These are phyloP conservation scores for Drosophila pegasa DNA, from an alignment of 2,888 invertebrate species.

Conservation along the genomic window DNA sequence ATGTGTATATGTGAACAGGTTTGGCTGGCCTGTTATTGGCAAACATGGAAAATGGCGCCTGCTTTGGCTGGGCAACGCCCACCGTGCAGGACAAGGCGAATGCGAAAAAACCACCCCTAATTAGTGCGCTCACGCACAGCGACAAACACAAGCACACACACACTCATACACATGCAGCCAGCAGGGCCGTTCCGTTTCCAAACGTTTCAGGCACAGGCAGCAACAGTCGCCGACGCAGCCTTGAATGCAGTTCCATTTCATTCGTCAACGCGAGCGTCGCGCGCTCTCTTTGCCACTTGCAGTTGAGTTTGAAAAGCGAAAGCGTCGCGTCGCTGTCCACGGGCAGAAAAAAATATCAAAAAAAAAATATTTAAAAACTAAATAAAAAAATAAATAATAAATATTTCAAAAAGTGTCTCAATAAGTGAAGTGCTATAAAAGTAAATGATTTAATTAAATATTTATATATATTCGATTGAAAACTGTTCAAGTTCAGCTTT, in stretches of 20 bases:
- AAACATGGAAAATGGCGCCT: constrained; percentile 75
- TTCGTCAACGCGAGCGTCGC: constrained; percentile 44
- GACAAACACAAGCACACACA: not conserved
- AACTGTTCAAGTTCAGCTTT: constrained; percentile 7
- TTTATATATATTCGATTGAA: not conserved
- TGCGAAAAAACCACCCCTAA: constrained; percentile 75
- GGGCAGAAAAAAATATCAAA: constrained; percentile 10
- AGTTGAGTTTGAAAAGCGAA: constrained; percentile 71
- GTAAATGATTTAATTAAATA: constrained; percentile 1
- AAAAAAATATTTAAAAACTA: not conserved
- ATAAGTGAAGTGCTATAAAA: too few relatives aligned
- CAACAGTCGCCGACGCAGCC: constrained; percentile 27
- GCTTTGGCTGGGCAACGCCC: constrained; percentile 55
- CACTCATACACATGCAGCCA: not conserved
- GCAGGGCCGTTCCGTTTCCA: constrained; percentile 37
- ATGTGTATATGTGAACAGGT: constrained; percentile 1
- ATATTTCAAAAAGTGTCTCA: too few relatives aligned
- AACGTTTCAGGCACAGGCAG: constrained; percentile 44
- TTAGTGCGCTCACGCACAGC: constrained; percentile 47
- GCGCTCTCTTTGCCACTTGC: constrained; percentile 56
- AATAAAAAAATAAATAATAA: not conserved
- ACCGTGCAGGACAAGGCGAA: constrained; percentile 49
- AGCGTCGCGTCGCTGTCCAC: constrained; percentile 58
- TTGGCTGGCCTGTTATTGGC: constrained; percentile 30
- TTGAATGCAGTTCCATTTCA: constrained; percentile 55